phyloP scores from a whole-genome alignment of 2,113 vertebrate species.

The Marmota monax region DNA sequence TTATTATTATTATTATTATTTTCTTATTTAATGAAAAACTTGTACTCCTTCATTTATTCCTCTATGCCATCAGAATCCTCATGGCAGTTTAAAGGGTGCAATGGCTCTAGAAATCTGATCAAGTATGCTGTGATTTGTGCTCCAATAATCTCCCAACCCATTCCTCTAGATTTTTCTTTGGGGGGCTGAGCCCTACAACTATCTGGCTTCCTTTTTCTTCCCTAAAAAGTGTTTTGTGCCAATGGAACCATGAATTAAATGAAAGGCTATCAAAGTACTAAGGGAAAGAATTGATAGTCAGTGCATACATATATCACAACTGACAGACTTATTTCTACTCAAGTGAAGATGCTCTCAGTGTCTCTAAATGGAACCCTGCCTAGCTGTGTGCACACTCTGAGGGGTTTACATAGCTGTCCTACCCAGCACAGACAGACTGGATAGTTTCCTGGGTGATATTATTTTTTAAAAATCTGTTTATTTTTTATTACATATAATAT shows the following conservation, averaged over 20 bases:
- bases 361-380: not conserved
- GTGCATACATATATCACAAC: conserved; percentile 34
- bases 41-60: not conserved
- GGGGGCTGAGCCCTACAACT: not conserved
- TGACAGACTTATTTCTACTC: conserved; percentile 54
- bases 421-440: not conserved
- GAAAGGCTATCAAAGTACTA: conserved; percentile 33
- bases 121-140: not conserved
- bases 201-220: not conserved
- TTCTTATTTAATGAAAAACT: conserved; percentile 15
- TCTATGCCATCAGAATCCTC: not conserved
- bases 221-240: not conserved
- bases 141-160: not conserved
- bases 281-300: conserved; percentile 33
- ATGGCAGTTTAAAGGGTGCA: not conserved
- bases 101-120: not conserved
- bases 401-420: not conserved
- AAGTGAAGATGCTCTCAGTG: conserved; percentile 15
- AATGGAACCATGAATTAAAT: not conserved
- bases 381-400: not conserved
- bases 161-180: not conserved
- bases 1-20: too few species aligned
- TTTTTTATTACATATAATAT: not conserved
- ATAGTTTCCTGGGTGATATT: not conserved
- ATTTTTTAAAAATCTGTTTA: not conserved